phyloP scores from a whole-genome alignment of 2,888 invertebrate genomes.

The Acleris laterana region DNA sequence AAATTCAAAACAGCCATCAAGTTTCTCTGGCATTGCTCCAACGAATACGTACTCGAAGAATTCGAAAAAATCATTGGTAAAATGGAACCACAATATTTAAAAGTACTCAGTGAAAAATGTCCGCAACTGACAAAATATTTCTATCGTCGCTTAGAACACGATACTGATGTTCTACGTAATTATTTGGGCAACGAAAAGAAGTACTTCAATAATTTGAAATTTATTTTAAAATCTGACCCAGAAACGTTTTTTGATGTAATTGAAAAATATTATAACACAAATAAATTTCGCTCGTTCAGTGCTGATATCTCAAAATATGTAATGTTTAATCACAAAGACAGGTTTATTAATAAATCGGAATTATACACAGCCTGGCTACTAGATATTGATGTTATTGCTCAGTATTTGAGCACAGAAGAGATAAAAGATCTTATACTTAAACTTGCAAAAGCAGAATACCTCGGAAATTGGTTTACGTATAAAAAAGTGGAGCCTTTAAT shows the following conservation, averaged over 20 bases:
- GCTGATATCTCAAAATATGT: constrained; percentile 16
- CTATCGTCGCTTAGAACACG: constrained; percentile 8
- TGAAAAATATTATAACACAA: constrained; percentile 21
- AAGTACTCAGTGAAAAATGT: constrained; percentile 24
- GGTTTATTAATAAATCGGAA: constrained; percentile 18
- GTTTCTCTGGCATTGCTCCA: constrained; percentile 32
- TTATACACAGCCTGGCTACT: constrained; percentile 26
- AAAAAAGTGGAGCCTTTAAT: constrained; percentile 26
- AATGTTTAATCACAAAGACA: constrained; percentile 15
- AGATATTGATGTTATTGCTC: constrained; percentile 10
- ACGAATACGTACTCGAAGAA: constrained; percentile 4
- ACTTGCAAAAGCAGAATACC: constrained; percentile 24
- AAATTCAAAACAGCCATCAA: constrained; percentile 20
- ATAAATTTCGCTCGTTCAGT: background rate
- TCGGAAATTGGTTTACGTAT: constrained; percentile 20
- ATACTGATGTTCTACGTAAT: background rate
- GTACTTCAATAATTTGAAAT: constrained; percentile 14
- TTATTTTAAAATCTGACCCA: constrained; percentile 14
- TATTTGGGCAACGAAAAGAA: constrained; percentile 11
- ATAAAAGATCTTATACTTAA: constrained; percentile 17
- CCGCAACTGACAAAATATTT: constrained; percentile 15
- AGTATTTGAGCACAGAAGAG: constrained; percentile 18
- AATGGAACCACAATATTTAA: constrained; percentile 18
- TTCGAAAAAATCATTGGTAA: constrained; percentile 6
- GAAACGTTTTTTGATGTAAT: constrained; percentile 16